Conservation (phyloP, 2,113 vertebrate species). For the Dicerorhinus sumatrensis region DNA sequence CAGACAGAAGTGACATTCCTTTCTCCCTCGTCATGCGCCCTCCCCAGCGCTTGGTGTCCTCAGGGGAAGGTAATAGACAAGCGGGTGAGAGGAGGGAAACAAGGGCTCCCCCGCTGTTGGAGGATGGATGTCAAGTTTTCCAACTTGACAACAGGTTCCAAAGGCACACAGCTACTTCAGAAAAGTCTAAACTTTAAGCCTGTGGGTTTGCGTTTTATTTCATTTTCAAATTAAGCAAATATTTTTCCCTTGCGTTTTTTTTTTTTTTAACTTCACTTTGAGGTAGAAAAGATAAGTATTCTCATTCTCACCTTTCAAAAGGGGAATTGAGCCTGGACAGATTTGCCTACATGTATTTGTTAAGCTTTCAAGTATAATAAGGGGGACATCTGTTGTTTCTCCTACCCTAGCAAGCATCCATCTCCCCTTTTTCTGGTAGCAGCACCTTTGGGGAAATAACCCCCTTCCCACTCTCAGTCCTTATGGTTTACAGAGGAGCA, state of each 20-base stretch:
- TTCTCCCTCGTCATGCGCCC: not conserved
- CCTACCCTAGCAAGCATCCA: not conserved
- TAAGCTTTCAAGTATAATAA: not conserved
- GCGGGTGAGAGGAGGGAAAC: not conserved
- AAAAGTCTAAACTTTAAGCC: not conserved
- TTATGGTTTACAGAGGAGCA: not conserved
- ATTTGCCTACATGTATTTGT: not conserved
- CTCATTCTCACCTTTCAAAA: not conserved
- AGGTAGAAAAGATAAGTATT: not conserved
- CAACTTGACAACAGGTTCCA: not conserved
- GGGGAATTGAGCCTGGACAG: not conserved
- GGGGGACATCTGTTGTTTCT: not conserved
- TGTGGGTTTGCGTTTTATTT: not conserved
- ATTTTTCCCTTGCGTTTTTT: not conserved
- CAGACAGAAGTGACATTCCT: conserved; percentile 54
- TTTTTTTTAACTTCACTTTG: not conserved
- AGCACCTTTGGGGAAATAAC: not conserved
- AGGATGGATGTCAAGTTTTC: not conserved
- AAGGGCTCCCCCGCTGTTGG: not conserved
- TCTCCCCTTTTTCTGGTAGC: not conserved
- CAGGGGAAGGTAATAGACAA: not conserved
- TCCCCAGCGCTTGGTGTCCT: not conserved
- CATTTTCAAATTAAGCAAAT: conserved; percentile 44
- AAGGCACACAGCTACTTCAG: not conserved
- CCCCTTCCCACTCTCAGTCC: not conserved